Percentiles rank a stretch among this genome's conserved stretches.
These are phyloP conservation scores for Pocota personata DNA, from an alignment of 2,888 invertebrate genomes.

Conservation along the genomic window DNA sequence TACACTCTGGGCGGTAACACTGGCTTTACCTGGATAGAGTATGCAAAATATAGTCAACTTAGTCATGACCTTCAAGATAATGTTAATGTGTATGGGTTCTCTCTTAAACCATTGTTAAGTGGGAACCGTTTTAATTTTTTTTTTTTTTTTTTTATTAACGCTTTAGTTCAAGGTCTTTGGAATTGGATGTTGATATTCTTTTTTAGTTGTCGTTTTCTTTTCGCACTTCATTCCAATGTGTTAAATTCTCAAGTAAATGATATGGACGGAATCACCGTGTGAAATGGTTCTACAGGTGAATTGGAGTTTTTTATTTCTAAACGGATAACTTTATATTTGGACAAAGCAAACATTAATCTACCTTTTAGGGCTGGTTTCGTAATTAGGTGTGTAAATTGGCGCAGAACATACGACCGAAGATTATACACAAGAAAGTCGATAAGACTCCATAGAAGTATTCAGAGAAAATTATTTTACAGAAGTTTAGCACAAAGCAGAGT, in stretches of 20 bases:
- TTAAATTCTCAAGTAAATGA: constrained; percentile 13
- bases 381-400: not conserved
- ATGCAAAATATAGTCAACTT: constrained; percentile 13
- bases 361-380: not conserved
- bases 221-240: constrained; percentile 16
- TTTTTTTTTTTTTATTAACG: not conserved
- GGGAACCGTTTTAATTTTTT: not conserved
- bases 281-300: not conserved
- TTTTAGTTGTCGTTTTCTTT: constrained; percentile 1
- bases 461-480: too few relatives aligned
- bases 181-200: not conserved
- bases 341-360: not conserved
- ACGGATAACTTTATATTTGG: not conserved
- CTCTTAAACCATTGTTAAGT: not conserved
- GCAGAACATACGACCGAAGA: too few relatives aligned
- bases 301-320: not conserved
- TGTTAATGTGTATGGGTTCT: not conserved
- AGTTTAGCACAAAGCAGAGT: too few relatives aligned
- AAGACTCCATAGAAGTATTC: too few relatives aligned
- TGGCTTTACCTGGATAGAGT: not conserved
- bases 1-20: not conserved
- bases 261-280: not conserved
- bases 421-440: too few relatives aligned
- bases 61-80: constrained; percentile 8
- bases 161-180: constrained; percentile 36